Percentiles rank a stretch among this genome's conserved stretches.
phyloP scores from a whole-genome alignment of 2,888 invertebrate species.

The Lampropteryx suffumata region DNA sequence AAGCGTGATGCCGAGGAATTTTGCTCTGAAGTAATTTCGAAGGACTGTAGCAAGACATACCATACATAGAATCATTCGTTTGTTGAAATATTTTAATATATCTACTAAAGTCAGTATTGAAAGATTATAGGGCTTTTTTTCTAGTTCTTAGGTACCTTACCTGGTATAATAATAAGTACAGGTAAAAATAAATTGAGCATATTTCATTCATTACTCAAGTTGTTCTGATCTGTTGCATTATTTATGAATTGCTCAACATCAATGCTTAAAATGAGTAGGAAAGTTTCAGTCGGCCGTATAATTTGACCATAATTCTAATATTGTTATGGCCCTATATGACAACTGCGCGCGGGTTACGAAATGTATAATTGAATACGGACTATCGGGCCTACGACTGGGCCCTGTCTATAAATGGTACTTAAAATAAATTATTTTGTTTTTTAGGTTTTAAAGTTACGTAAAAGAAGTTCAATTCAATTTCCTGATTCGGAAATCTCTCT shows the following conservation, averaged over 20 bases:
- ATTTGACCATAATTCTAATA: constrained; percentile 36
- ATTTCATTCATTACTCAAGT: constrained; percentile 2
- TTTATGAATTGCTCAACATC: constrained; percentile 3
- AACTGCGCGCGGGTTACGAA: constrained; percentile 16
- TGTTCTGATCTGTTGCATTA: constrained; percentile 9
- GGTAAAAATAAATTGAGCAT: no score
- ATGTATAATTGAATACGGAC: constrained; percentile 1
- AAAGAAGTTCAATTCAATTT: no score
- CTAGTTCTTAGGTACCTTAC: no score
- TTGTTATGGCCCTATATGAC: constrained; percentile 22
- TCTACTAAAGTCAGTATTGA: no score
- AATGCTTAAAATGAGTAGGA: neutral
- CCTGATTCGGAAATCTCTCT: no score
- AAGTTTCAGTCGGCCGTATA: constrained; percentile 26
- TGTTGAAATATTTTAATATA: no score
- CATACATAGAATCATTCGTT: no score
- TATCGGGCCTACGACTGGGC: neutral
- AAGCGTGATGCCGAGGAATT: neutral
- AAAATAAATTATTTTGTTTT: no score
- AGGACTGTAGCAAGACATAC: neutral
- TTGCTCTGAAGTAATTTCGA: neutral
- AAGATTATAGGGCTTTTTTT: no score
- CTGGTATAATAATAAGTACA: neutral
- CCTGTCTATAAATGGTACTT: no score
- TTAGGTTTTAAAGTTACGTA: no score